Evolutionary conservation across 2,113 vertebrate genomes (phyloP).

Genomic region (Hucho hucho): DNA sequence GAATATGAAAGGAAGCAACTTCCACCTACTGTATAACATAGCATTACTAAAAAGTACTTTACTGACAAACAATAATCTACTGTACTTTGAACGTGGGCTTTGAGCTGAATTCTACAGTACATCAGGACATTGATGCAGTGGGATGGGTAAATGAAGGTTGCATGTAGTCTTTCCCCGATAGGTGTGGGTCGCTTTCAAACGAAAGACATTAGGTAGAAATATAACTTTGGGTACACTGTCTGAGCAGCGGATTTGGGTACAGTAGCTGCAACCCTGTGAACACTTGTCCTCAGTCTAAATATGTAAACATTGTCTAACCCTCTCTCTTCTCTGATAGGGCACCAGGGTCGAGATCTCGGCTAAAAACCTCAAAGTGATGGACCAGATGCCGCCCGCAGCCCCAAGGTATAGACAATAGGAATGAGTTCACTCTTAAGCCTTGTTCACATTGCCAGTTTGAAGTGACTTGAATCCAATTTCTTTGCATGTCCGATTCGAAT

Average conservation of each 20-base stretch:
- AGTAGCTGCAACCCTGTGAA: neutral
- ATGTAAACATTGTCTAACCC: neutral
- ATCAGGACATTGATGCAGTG: neutral
- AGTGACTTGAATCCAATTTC: too few species aligned
- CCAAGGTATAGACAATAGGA: slow-evolving; percentile 79
- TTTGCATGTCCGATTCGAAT: too few species aligned
- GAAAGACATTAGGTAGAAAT: neutral
- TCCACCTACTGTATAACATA: too few species aligned
- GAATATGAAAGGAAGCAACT: too few species aligned
- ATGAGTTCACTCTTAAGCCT: neutral
- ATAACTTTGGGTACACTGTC: neutral
- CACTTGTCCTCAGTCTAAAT: neutral
- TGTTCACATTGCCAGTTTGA: too few species aligned
- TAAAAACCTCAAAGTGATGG: slow-evolving; percentile 96
- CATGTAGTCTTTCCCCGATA: neutral
- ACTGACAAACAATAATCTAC: neutral
- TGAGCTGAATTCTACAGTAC: neutral
- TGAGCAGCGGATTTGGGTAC: too few species aligned
- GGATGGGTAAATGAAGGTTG: too few species aligned
- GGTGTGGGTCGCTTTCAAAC: neutral
- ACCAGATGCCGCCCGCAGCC: slow-evolving; percentile 90
- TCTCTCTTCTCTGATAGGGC: slow-evolving; percentile 74
- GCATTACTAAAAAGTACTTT: too few species aligned
- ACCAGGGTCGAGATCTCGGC: slow-evolving; percentile 95
- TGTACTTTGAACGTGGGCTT: too few species aligned